Evolutionary conservation across 2,113 vertebrate genomes (phyloP).

Genomic region (Rynchops niger): DNA sequence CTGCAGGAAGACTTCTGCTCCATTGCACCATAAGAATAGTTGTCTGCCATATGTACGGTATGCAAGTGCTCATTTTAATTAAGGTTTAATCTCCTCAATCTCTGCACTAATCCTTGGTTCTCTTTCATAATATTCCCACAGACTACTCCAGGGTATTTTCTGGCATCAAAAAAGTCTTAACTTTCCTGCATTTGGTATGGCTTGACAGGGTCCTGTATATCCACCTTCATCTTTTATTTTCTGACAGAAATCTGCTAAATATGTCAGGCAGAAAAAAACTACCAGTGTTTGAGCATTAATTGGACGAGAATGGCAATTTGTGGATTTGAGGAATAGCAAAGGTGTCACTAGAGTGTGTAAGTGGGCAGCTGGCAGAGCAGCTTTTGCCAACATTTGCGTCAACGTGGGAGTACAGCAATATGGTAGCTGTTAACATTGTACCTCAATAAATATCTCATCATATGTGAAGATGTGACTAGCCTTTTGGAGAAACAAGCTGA

Average conservation of each 20-base stretch:
- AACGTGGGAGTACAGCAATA: conserved; percentile 45
- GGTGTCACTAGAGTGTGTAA: conserved; percentile 51
- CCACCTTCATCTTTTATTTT: not conserved
- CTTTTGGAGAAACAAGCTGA: conserved; percentile 21
- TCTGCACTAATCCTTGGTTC: conserved; percentile 3
- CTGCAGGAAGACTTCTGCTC: not conserved
- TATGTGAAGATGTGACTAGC: conserved; percentile 31
- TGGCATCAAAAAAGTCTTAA: not conserved
- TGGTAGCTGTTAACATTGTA: conserved; percentile 43
- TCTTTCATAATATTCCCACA: not conserved
- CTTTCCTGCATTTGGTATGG: not conserved
- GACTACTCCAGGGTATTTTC: not conserved
- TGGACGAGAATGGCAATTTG: conserved; percentile 28
- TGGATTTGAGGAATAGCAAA: conserved; percentile 26
- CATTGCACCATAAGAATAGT: not conserved
- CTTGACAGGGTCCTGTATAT: not conserved
- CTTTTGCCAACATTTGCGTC: conserved; percentile 42
- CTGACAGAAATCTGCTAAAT: not conserved
- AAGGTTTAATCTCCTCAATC: conserved; percentile 17
- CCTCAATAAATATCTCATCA: conserved; percentile 27
- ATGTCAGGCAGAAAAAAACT: not conserved
- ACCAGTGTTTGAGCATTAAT: not conserved
- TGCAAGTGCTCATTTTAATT: conserved; percentile 14
- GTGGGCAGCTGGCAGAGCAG: conserved; percentile 57
- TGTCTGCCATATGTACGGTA: not conserved